Evolutionary conservation across 1,140 invertebrate genomes (phyloP), one percentile per base, ranked within the genome.

Genomic region (Watersipora subatra): DNA sequence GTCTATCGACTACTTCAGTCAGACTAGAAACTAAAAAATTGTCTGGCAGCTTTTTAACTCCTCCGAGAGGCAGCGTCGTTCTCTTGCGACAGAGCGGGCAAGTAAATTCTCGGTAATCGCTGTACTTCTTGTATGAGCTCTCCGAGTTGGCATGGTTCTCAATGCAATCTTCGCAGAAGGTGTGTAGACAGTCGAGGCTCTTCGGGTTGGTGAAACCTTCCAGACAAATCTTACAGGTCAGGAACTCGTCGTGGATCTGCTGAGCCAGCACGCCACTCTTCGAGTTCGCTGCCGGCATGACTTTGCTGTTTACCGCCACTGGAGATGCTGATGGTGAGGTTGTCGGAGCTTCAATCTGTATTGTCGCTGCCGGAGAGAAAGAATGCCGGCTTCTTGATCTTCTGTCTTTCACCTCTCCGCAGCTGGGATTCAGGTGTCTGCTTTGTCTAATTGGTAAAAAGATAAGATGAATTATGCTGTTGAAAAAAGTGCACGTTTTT

Each of bases 111-210:
- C 78, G 67, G 61, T 68, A 70, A 61, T 76, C 74, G 24, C 75
- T 63, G 17, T 72, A 73, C 2, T 70, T 66, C 19, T 72, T 66
- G 12, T 65, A 64, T 20, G 68, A 69, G 19, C 58, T 62, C 64
- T 77, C 75, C 3, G 74, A 67, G 29, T 77, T 75, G 55, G 72
- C 70, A 64, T 79, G 78, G 64, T 76, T 70, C 64, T 79, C 75
- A 34, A 81, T 62, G 75, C 92, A 96, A 59, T 86, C 83, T 79
- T 91, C 88, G 81, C 92, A 95, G 81, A 93, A 95, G 2, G 91
- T 90, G 83, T 95, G 92, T 71, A 96, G 84, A 80, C 93, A 97
- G 68, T 87, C 87, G 68, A 97, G 83, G 55, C 94, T 87, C 69
- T 91, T 86, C 57, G 92, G 92, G 26, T 76, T 72, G 62, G 74